Conservation (phyloP, 1,140 invertebrate genomes). For the Sitophilus oryzae region DNA sequence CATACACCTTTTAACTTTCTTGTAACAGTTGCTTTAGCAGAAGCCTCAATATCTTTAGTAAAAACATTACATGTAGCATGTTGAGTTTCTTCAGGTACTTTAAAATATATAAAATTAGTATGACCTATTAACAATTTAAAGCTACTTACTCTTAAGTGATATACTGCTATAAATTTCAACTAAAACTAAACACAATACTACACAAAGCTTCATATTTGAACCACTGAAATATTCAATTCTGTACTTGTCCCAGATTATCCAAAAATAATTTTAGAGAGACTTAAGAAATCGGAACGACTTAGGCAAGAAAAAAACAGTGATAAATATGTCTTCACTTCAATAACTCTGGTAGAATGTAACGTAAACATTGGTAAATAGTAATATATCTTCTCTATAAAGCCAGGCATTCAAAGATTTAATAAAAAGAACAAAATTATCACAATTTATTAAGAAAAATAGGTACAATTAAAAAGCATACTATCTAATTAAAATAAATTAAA, state of each 20-base stretch:
- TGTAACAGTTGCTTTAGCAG: constrained; percentile 51
- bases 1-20: constrained; percentile 51
- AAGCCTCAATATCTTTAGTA: constrained; percentile 49
- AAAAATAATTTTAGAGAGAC: background rate
- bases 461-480: no score
- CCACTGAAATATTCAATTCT: background rate
- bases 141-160: background rate
- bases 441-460: no score
- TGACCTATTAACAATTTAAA: no score
- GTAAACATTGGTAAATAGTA: background rate
- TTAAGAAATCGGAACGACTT: background rate
- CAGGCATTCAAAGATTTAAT: no score
- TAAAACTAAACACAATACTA: background rate
- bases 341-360: background rate
- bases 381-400: no score
- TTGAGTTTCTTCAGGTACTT: constrained; percentile 37
- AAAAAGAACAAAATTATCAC: no score
- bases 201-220: background rate
- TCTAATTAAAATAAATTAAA: no score
- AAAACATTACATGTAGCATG: constrained; percentile 50
- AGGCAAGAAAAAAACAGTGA: background rate
- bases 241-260: background rate
- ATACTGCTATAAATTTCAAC: background rate
- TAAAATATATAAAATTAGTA: no score
- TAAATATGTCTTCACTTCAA: background rate